Evolutionary conservation across 2,113 vertebrate species (phyloP).

Genomic region (Sialia sialis): DNA sequence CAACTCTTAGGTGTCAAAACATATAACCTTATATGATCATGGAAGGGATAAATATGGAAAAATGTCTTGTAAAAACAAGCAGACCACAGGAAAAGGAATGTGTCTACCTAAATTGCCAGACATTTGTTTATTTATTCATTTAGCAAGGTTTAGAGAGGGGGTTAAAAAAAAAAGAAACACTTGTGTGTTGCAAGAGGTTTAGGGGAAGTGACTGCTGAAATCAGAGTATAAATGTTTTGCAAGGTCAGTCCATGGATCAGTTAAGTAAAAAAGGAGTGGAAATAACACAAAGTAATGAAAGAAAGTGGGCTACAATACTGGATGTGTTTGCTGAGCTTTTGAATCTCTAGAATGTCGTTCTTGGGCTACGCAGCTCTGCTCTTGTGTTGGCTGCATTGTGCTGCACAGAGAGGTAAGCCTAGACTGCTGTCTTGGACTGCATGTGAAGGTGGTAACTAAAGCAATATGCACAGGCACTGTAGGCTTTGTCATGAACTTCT

Average conservation of each 20-base stretch:
- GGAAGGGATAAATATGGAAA: background rate
- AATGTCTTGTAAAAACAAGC: background rate
- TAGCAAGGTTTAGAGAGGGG: background rate
- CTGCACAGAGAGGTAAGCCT: constrained; percentile 54
- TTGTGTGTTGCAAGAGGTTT: constrained; percentile 60
- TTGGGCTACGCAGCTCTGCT: constrained; percentile 20
- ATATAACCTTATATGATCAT: background rate
- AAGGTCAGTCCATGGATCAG: constrained; percentile 12
- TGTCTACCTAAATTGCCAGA: background rate
- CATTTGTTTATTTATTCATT: constrained; percentile 8
- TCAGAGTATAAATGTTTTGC: constrained; percentile 40
- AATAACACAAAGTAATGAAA: background rate
- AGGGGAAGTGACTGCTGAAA: constrained; percentile 54
- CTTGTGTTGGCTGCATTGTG: constrained; percentile 15
- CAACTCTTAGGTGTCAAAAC: background rate
- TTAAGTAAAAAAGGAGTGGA: background rate
- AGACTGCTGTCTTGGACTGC: background rate
- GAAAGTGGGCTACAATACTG: background rate
- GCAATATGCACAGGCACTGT: background rate
- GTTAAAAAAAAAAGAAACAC: background rate
- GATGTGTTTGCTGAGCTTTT: background rate
- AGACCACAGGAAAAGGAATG: background rate
- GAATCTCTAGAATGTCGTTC: background rate
- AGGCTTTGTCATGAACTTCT: background rate
- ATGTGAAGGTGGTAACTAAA: background rate